Evolutionary conservation across 2,888 invertebrate species (phyloP).

Genomic region (Lycia hirtaria): DNA sequence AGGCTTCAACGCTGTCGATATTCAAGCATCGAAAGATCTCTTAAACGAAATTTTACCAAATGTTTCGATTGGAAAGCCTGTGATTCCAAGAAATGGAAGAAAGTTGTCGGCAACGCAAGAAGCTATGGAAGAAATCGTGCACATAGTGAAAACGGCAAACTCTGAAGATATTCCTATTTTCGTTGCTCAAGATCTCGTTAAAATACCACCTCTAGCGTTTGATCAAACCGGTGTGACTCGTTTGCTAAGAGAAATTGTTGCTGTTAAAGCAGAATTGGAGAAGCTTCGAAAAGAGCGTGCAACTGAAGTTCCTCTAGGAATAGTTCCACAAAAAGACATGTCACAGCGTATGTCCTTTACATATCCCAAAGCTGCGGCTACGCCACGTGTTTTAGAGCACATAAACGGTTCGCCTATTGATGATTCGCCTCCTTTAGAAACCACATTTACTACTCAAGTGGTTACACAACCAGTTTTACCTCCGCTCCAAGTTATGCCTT

Average conservation of each 20-base stretch:
- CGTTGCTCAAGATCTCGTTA: conserved; percentile 26
- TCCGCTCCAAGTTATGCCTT: neutral
- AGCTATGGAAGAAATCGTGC: conserved; percentile 22
- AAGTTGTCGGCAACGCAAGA: conserved; percentile 14
- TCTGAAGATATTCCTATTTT: conserved; percentile 12
- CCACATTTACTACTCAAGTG: neutral
- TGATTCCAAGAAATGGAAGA: conserved; percentile 15
- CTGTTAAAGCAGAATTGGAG: conserved; percentile 24
- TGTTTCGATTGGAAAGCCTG: neutral
- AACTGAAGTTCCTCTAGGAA: conserved; percentile 3
- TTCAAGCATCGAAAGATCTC: conserved; percentile 14
- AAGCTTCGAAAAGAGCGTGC: conserved; percentile 9
- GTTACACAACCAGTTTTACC: conserved; percentile 5
- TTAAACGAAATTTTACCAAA: conserved; percentile 1
- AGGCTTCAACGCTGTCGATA: conserved; percentile 18
- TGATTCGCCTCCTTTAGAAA: conserved; percentile 14
- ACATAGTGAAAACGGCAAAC: conserved; percentile 1
- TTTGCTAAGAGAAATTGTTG: conserved; percentile 23
- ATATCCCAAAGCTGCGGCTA: conserved; percentile 13
- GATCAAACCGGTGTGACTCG: conserved; percentile 28
- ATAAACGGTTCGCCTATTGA: neutral
- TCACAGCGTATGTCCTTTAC: conserved; percentile 5
- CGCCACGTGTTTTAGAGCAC: conserved; percentile 4
- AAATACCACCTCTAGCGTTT: conserved; percentile 27
- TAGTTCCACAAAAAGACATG: conserved; percentile 1